Base-by-base conservation (phyloP, 1,140 invertebrate species). In the Amphibalanus amphitrite region DNA sequence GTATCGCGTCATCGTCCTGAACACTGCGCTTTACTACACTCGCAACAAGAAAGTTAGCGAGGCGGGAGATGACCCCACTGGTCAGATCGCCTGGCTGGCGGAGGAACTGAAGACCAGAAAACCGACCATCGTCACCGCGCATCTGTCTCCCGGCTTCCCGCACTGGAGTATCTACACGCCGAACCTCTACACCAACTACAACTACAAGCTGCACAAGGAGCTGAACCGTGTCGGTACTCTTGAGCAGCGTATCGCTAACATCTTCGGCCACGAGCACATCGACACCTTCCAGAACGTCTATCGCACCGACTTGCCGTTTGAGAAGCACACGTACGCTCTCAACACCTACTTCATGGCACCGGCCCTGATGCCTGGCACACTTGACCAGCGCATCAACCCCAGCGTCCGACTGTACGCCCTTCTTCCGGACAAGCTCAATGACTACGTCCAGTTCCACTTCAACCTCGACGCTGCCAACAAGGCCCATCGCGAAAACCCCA, bases 261-360 rank as follows among this genome's bases (percentile, higher is more conserved):
- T 67, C 26, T 67, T 67, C 28, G 65, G 65, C 28, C 65, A 67
- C 28, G 65, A 67, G 28, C 65, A 67, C 65, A 67, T 67, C 6
- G 65, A 67, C 65, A 67, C 65, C n/a, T 67, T 67, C 65, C n/a
- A 67, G 65, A 67, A 67, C 65, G 26, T 26, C 6, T 28, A 67
- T 26, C n/a, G 28, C 28, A 10, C 8, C 8, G 65, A 28, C n/a
- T 3, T 67, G 3, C 65, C 8, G 17, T 10, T 67, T 20, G 47
- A 59, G 47, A 13, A 59, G 47, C 47, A 59, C 47, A 59, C 47
- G 47, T 59, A 13, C 1, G 47, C 47, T 8, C 47, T 59, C 47
- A 59, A 59, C 47, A 59, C 47, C 1, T 59, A 59, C 47, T 59
- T 59, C 47, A 59, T 59, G 65, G 65, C 23, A 3, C 65, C 65